Conservation (phyloP, 92 coral and sea anemone genomes). For the Pocillopora meandrina region DNA sequence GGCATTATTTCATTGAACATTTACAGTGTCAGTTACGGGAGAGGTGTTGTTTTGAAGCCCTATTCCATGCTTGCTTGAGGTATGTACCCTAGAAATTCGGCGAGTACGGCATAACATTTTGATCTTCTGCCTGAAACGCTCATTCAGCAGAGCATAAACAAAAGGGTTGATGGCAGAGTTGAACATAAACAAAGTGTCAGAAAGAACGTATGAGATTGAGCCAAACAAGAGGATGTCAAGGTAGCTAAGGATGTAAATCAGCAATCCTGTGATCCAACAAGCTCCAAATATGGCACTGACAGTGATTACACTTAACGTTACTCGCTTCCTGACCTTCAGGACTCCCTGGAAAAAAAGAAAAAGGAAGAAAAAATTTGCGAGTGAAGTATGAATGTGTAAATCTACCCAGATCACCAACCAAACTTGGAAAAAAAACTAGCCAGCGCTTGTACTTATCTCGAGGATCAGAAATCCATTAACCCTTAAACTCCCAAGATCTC, state of each 20-base stretch:
- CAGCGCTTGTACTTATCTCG: no score
- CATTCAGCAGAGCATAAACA: slow-evolving; percentile 16
- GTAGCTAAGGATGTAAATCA: background rate
- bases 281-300: slow-evolving; percentile 16
- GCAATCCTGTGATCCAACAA: background rate
- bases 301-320: slow-evolving; percentile 11
- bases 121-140: slow-evolving; percentile 1
- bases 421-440: no score
- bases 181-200: background rate
- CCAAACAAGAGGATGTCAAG: background rate
- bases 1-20: no score
- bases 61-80: no score
- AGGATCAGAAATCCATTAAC: no score
- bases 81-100: no score
- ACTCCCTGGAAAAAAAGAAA: background rate
- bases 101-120: background rate
- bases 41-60: no score
- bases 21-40: no score
- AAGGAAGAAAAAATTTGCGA: no score
- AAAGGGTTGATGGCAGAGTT: slow-evolving; percentile 27
- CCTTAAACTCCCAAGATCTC: no score
- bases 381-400: no score
- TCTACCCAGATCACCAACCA: no score
- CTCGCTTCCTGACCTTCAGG: slow-evolving; percentile 21
- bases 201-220: background rate